Percentiles rank a stretch among this genome's conserved stretches.
phyloP scores from a whole-genome alignment of 2,797 vertebrate genomes.

The Rousettus madagascariensis region DNA sequence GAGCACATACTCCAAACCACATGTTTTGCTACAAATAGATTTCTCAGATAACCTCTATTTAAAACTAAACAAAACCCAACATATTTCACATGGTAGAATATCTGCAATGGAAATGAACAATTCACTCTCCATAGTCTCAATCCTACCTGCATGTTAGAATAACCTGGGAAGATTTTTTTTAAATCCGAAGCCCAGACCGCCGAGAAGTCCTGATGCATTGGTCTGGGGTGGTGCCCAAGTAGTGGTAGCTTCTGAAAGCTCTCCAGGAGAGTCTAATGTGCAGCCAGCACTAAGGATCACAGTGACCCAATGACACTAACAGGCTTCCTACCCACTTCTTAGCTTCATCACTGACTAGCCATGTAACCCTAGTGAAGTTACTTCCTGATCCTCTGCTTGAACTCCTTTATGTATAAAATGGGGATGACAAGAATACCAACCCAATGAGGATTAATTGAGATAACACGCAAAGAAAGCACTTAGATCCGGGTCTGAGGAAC shows the following conservation, averaged over 20 bases:
- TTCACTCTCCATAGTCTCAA: not conserved
- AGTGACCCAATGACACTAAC: not conserved
- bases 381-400: not conserved
- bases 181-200: not conserved
- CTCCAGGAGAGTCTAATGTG: not conserved
- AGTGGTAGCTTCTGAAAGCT: not conserved
- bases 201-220: not conserved
- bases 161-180: not conserved
- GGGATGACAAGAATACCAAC: not conserved
- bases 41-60: conserved; percentile 4
- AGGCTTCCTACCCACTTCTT: not conserved
- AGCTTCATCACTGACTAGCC: not conserved
- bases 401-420: not conserved
- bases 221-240: not conserved
- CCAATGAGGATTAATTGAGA: not conserved
- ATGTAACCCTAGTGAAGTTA: not conserved
- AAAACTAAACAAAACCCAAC: not conserved
- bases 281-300: not conserved
- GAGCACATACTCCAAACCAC: not conserved
- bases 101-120: not conserved
- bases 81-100: not conserved
- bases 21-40: not conserved
- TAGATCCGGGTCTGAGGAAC: not conserved
- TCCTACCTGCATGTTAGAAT: not conserved
- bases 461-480: not conserved